Evolutionary conservation across 2,113 vertebrate species (phyloP), one percentile per base, ranked within the genome.

Genomic region (Mus pahari): DNA sequence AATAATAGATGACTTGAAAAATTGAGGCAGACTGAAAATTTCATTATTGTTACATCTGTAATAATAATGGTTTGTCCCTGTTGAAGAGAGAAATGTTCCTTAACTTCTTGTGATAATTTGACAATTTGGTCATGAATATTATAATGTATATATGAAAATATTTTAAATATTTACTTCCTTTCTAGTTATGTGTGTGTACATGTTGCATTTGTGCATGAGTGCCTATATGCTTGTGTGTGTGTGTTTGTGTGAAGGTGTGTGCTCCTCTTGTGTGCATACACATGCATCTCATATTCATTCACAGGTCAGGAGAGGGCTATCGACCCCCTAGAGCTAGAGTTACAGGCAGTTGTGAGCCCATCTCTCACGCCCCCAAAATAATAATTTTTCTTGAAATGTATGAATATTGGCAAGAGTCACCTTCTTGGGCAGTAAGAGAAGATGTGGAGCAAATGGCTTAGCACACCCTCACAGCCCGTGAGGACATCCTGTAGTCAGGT

Each of bases 11-110:
- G 26, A 73, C 48, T 74, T 81, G 19, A 71, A 77, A 77, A 84
- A 77, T 84, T 68, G 84, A 90, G 24, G 26, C 66, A 79, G 86
- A 24, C n/a, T 48, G 31, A 58, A 82, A 42, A 86, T 45, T 45
- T 62, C 71, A 5, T 78, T 88, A 78, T 45, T 1, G 0, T 70
- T 45, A 89, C 33, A 13, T 84, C 66, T 53, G n/a, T 77, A 55
- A 45, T 62, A 42, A 70, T 83, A 60, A 70, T 71, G 19, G 28
- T 62, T 90, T 90, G 58, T 50, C 19, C 58, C 66, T 81, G 36
- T 68, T 81, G 55, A 74, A 86, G 33, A 95, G 5, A 91, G 55
- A 89, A 89, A 81, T 19, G 31, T 86, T 94, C 84, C 60, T 82
- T 81, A 78, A 94, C 33, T 68, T 94, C 36, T 73, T 86, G 22